These are phyloP conservation scores for Tribolium castaneum DNA, from an alignment of 1,140 invertebrate species.

Conservation along the genomic window DNA sequence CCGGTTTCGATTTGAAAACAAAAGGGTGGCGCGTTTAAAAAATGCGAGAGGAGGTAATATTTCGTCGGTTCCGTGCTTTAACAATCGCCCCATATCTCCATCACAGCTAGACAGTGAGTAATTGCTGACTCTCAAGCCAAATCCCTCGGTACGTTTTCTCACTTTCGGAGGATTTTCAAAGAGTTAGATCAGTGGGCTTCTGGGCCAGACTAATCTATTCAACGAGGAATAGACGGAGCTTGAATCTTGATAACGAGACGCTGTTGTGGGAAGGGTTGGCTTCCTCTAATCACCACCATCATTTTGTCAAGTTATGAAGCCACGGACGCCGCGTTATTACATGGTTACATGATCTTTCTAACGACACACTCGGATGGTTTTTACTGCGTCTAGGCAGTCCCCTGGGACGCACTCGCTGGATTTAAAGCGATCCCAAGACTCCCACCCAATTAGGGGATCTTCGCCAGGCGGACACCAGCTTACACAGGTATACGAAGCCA, in stretches of 20 bases:
- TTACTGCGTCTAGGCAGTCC: slow-evolving; percentile 14
- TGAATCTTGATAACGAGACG: slow-evolving; percentile 22
- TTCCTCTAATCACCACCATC: slow-evolving; percentile 8
- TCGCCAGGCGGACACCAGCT: background rate
- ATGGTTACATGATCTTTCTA: slow-evolving; percentile 30
- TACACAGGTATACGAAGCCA: background rate
- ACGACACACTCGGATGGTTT: slow-evolving; percentile 16
- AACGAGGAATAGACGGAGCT: background rate
- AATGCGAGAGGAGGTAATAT: slow-evolving; percentile 12
- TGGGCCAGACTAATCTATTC: slow-evolving; percentile 33
- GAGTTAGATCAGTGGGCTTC: slow-evolving; percentile 40
- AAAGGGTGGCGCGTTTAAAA: background rate
- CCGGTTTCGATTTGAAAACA: slow-evolving; percentile 8
- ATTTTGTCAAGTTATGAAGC: slow-evolving; percentile 15
- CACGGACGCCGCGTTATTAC: background rate
- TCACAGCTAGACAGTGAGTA: slow-evolving; percentile 49
- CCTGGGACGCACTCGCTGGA: slow-evolving; percentile 5
- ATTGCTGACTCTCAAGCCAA: slow-evolving; percentile 48
- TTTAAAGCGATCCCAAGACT: slow-evolving; percentile 29
- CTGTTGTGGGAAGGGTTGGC: background rate
- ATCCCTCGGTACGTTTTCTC: slow-evolving; percentile 48
- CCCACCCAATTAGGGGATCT: slow-evolving; percentile 17
- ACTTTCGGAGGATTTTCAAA: slow-evolving; percentile 45
- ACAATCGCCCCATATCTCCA: slow-evolving; percentile 50
- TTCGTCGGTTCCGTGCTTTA: slow-evolving; percentile 8